Percentiles rank a stretch among this genome's conserved stretches.
These are phyloP conservation scores for Rhagium mordax DNA, from an alignment of 2,888 invertebrate genomes.

Conservation along the genomic window DNA sequence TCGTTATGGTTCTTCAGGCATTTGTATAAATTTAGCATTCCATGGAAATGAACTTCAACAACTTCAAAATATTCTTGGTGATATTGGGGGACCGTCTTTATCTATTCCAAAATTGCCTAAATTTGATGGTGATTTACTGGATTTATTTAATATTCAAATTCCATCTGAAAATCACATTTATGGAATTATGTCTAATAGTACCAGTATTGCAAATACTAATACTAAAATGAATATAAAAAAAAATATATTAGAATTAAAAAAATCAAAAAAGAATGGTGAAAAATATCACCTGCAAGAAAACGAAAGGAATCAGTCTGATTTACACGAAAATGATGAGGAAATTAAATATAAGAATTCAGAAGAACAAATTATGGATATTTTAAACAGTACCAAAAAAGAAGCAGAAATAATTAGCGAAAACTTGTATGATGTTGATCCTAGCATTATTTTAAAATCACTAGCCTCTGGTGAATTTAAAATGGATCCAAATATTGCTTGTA, in stretches of 20 bases:
- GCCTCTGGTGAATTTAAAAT: constrained; percentile 37
- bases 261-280: neutral
- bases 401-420: constrained; percentile 26
- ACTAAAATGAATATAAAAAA: constrained; percentile 12
- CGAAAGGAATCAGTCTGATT: constrained; percentile 1
- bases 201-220: neutral
- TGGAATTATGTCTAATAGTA: constrained; percentile 48
- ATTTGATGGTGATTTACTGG: constrained; percentile 57
- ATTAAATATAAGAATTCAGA: constrained; percentile 14
- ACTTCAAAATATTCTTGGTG: constrained; percentile 74
- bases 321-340: neutral
- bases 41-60: constrained; percentile 76
- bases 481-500: neutral
- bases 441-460: constrained; percentile 34
- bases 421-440: constrained; percentile 35
- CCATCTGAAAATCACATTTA: constrained; percentile 56
- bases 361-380: constrained; percentile 29
- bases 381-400: constrained; percentile 31
- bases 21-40: constrained; percentile 82
- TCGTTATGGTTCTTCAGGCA: constrained; percentile 90
- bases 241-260: constrained; percentile 8
- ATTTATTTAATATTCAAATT: constrained; percentile 61
- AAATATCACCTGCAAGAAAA: constrained; percentile 16
- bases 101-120: constrained; percentile 70
- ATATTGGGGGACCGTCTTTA: constrained; percentile 73